Evolutionary conservation across 2,797 vertebrate genomes (phyloP), one percentile per base, ranked within the genome.

Genomic region (Melopsittacus undulatus): DNA sequence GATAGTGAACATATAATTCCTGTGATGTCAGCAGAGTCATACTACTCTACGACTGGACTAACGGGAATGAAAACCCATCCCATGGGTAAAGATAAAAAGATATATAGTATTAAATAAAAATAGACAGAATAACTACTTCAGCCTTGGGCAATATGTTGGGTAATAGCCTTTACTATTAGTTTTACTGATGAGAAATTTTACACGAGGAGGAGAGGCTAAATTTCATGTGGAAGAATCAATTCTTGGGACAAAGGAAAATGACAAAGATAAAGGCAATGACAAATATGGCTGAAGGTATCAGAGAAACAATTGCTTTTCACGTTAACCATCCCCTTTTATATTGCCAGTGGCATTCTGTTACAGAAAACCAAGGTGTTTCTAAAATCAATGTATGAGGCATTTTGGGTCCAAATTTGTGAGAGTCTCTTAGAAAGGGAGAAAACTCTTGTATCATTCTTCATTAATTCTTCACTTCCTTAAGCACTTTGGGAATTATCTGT

Each of bases 81-180:
- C 74, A 66, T 57, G 42, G 42, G 75, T 87, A 84, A 95, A 90
- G 64, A 89, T 40, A 80, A 64, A 85, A 51, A 92, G 42, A 96
- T 87, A 92, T 64, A 85, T 78, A 92, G 78, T 63, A 77, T 90
- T 92, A 96, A 96, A 96, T 95, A 96, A 94, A 95, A 94, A 83
- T 14, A 89, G 91, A 78, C 69, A 79, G 70, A 90, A 89, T 82
- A 94, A 83, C 63, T 82, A 82, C 45, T 48, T 91, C 74, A 82
- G 68, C 56, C 67, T 63, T 89, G 67, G 51, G 64, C 88, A 88
- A 74, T 80, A 84, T 68, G 83, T 72, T 90, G 61, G 63, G 30
- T 92, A 90, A 92, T 70, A 95, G 74, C 38, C 72, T 92, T 92
- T 83, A 85, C 64, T 90, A 87, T 80, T 85, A 85, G 38, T 80